Evolutionary conservation across 2,113 vertebrate genomes (phyloP).

Genomic region (Paramisgurnus dabryanus): DNA sequence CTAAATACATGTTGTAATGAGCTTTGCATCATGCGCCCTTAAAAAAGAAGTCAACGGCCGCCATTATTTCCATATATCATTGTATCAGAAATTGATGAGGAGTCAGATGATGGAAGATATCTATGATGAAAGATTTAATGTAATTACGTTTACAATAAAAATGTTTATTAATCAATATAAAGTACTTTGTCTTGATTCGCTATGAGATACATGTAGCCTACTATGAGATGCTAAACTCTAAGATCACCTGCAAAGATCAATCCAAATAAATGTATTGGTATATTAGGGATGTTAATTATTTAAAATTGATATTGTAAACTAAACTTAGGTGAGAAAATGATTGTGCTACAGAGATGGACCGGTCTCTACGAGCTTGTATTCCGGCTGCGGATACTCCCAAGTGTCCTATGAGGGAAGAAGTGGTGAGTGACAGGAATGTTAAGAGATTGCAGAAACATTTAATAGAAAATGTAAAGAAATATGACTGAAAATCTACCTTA

Average conservation of each 20-base stretch:
- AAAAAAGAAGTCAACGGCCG: too few species aligned
- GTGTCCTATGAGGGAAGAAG: not conserved
- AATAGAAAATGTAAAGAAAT: not conserved
- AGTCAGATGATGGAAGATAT: too few species aligned
- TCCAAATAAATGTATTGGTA: not conserved
- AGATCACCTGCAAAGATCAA: not conserved
- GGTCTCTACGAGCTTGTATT: not conserved
- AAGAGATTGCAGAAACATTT: slow-evolving; percentile 28
- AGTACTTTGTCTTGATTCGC: too few species aligned
- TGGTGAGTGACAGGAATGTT: slow-evolving; percentile 32
- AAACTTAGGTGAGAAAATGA: not conserved
- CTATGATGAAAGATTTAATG: too few species aligned
- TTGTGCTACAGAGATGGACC: slow-evolving; percentile 10
- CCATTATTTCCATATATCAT: too few species aligned
- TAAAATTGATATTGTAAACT: not conserved
- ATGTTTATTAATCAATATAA: too few species aligned
- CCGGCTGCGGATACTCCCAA: not conserved
- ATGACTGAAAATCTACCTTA: slow-evolving; percentile 11
- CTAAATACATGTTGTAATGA: too few species aligned
- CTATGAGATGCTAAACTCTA: too few species aligned
- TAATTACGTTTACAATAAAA: too few species aligned
- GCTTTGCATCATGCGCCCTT: too few species aligned
- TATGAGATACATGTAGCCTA: too few species aligned
- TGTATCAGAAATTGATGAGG: too few species aligned
- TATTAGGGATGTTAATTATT: not conserved